Evolutionary conservation across 2,888 invertebrate species (phyloP).

Genomic region (Rhamphomyia laevipes): DNA sequence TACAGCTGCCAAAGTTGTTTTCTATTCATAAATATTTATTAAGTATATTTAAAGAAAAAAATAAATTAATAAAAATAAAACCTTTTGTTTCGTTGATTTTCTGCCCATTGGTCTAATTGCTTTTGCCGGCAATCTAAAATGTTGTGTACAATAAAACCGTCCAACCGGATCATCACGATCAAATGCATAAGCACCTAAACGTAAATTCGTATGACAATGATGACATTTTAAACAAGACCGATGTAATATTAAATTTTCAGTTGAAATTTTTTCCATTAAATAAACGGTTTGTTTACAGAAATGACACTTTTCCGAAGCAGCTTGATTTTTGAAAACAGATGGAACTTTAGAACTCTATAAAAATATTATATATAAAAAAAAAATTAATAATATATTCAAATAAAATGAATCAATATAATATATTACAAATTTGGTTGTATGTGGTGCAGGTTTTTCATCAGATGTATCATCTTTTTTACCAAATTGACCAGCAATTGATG

Average conservation of each 20-base stretch:
- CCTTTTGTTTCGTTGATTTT: slow-evolving; percentile 20
- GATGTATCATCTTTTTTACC: slow-evolving; percentile 36
- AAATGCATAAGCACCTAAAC: slow-evolving; percentile 63
- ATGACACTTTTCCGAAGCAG: slow-evolving; percentile 65
- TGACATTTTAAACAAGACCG: slow-evolving; percentile 90
- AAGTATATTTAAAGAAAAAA: not conserved
- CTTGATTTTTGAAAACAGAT: slow-evolving; percentile 49
- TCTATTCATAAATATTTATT: not conserved
- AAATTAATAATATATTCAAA: not conserved
- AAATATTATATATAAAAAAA: not conserved
- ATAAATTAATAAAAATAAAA: slow-evolving; percentile 8
- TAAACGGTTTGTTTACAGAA: slow-evolving; percentile 89
- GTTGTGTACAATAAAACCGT: slow-evolving; percentile 63
- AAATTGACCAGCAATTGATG: slow-evolving; percentile 75
- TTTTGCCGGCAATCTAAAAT: slow-evolving; percentile 54
- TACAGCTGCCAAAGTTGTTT: slow-evolving; percentile 1
- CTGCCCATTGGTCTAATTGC: slow-evolving; percentile 28
- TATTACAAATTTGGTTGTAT: slow-evolving; percentile 35
- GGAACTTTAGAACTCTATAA: slow-evolving; percentile 46
- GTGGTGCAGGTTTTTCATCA: slow-evolving; percentile 31
- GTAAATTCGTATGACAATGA: slow-evolving; percentile 74
- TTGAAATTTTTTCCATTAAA: slow-evolving; percentile 81
- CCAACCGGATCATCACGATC: slow-evolving; percentile 56
- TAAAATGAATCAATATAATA: not conserved
- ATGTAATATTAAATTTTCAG: slow-evolving; percentile 84